A percentile compares a stretch with the other conserved stretches of the same genome.
phyloP scores from a whole-genome alignment of 2,888 invertebrate species.

The Cotesia congregata region DNA sequence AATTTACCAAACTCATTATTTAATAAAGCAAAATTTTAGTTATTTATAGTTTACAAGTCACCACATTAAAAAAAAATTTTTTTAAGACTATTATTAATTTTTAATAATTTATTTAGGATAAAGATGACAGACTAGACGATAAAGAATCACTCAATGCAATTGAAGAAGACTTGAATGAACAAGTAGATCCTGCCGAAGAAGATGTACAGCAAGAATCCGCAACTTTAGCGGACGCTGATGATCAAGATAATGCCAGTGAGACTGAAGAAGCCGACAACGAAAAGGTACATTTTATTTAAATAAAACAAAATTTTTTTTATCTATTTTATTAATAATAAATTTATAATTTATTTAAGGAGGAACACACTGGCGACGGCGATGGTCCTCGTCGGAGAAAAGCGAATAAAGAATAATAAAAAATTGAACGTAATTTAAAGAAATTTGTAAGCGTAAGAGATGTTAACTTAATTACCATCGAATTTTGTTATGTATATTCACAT shows the following conservation, averaged over 20 bases:
- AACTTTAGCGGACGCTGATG: slow-evolving; percentile 53
- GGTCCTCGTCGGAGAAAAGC: slow-evolving; percentile 68
- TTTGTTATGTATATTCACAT: slow-evolving; percentile 61
- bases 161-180: slow-evolving; percentile 51
- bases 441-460: slow-evolving; percentile 34
- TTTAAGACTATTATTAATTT: slow-evolving; percentile 8
- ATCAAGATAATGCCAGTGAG: slow-evolving; percentile 54
- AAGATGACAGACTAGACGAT: slow-evolving; percentile 57
- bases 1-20: no score
- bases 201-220: slow-evolving; percentile 68
- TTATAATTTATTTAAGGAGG: slow-evolving; percentile 53
- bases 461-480: slow-evolving; percentile 51
- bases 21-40: no score
- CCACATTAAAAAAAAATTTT: no score
- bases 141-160: slow-evolving; percentile 48
- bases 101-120: slow-evolving; percentile 51
- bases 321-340: not conserved
- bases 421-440: slow-evolving; percentile 33
- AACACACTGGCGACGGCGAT: slow-evolving; percentile 55
- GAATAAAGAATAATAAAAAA: slow-evolving; percentile 62
- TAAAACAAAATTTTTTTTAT: not conserved
- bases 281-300: slow-evolving; percentile 54
- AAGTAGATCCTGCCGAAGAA: slow-evolving; percentile 58
- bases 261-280: slow-evolving; percentile 57
- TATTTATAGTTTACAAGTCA: no score